Percentiles rank a stretch among this genome's conserved stretches.
Conservation (phyloP, 2,113 vertebrate genomes). For the Phylloscopus whistleri region DNA sequence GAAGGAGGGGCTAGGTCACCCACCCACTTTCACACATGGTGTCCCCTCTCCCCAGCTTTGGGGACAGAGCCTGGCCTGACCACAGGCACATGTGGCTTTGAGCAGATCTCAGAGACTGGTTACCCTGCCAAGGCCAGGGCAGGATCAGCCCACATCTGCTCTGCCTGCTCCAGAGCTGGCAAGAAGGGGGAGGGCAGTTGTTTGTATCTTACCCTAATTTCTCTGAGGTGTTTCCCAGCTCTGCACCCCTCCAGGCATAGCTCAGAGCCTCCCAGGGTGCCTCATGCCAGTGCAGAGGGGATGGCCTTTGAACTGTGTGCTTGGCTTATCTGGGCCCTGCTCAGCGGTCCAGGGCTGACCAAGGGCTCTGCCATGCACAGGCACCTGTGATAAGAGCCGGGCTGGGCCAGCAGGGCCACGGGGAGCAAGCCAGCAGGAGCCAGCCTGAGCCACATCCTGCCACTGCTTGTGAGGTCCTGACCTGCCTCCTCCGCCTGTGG, state of each 20-base stretch:
- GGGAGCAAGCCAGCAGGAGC: rapidly evolving
- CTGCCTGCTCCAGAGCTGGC: neutral
- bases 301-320: neutral
- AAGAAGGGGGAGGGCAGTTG: neutral
- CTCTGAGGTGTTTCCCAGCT: neutral
- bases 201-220: neutral
- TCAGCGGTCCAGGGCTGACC: neutral
- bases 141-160: neutral
- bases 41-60: neutral
- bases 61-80: neutral
- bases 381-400: rapidly evolving
- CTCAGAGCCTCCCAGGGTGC: neutral
- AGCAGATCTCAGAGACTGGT: neutral
- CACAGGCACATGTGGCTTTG: neutral
- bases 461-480: rapidly evolving
- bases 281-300: neutral
- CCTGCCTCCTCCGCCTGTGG: neutral
- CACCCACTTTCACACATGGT: rapidly evolving
- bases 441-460: neutral
- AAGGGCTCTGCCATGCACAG: neutral
- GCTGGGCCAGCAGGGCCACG: neutral
- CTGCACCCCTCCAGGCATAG: neutral
- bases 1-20: too few relatives aligned
- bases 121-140: neutral
- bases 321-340: neutral